Evolutionary conservation across 2,888 invertebrate species (phyloP).

Genomic region (Morpho achilles): DNA sequence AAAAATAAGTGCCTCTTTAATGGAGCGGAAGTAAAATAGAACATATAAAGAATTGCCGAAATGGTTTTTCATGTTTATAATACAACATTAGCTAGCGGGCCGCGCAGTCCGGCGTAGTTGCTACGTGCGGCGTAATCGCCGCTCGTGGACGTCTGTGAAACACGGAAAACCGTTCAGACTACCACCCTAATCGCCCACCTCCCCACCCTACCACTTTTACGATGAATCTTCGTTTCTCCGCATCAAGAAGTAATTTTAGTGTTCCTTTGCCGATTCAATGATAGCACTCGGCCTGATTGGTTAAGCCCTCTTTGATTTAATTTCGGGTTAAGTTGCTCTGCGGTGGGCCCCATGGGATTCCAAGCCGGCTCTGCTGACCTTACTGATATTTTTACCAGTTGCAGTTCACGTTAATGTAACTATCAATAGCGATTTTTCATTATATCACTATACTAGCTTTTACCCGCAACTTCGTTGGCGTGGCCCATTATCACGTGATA

Average conservation of each 20-base stretch:
- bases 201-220: constrained; percentile 71
- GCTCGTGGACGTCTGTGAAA: constrained; percentile 64
- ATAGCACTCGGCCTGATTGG: constrained; percentile 78
- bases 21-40: constrained; percentile 28
- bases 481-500: too few relatives aligned
- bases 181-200: constrained; percentile 40
- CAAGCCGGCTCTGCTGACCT: constrained; percentile 41
- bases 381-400: constrained; percentile 50
- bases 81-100: constrained; percentile 66
- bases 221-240: constrained; percentile 79
- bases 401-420: constrained; percentile 38
- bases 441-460: too few relatives aligned
- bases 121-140: constrained; percentile 70
- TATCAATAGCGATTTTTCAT: not conserved
- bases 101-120: constrained; percentile 49
- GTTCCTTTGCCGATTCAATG: constrained; percentile 79
- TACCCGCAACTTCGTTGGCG: too few relatives aligned
- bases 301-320: constrained; percentile 79
- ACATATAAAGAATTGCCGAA: constrained; percentile 72
- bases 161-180: constrained; percentile 78
- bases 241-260: constrained; percentile 80
- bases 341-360: constrained; percentile 65
- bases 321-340: constrained; percentile 75
- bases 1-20: constrained; percentile 2
- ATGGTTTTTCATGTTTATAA: constrained; percentile 76